These are phyloP conservation scores for Ricordea florida DNA, from an alignment of 92 coral and sea anemone genomes.

Conservation along the genomic window DNA sequence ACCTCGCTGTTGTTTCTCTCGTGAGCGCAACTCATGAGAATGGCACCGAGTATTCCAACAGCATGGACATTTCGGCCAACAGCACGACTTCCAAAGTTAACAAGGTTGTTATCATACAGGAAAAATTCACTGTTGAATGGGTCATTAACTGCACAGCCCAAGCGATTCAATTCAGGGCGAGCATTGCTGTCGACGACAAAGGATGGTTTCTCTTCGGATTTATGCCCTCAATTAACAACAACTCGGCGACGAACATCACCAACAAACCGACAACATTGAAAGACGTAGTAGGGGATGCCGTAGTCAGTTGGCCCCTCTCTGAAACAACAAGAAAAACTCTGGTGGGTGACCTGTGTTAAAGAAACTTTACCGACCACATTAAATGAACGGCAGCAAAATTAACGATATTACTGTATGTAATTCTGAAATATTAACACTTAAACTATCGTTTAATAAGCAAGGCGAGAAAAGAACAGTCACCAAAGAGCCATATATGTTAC, in stretches of 20 bases:
- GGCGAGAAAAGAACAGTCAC: too few relatives aligned
- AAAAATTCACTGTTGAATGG: slow-evolving; percentile 46
- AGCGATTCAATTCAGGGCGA: slow-evolving; percentile 40
- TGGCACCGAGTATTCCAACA: too few relatives aligned
- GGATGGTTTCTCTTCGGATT: slow-evolving; percentile 82
- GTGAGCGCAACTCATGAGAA: too few relatives aligned
- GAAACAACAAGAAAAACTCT: slow-evolving; percentile 2
- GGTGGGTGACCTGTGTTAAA: too few relatives aligned
- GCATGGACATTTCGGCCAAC: too few relatives aligned
- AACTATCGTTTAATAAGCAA: too few relatives aligned
- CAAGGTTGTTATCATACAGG: slow-evolving; percentile 14
- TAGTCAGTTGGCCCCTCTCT: slow-evolving; percentile 33
- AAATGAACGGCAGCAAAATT: neutral
- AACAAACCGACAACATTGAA: neutral
- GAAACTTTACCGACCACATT: neutral
- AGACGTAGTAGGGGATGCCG: slow-evolving; percentile 44
- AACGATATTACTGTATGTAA: neutral
- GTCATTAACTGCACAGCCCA: slow-evolving; percentile 14
- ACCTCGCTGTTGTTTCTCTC: too few relatives aligned
- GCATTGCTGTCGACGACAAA: slow-evolving; percentile 23
- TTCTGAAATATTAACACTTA: too few relatives aligned
- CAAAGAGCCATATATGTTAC: too few relatives aligned
- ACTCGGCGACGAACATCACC: neutral
- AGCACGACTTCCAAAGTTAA: neutral
- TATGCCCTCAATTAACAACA: slow-evolving; percentile 25